These are phyloP conservation scores for Dicaeum eximium DNA, from an alignment of 2,113 vertebrate species.

Conservation along the genomic window DNA sequence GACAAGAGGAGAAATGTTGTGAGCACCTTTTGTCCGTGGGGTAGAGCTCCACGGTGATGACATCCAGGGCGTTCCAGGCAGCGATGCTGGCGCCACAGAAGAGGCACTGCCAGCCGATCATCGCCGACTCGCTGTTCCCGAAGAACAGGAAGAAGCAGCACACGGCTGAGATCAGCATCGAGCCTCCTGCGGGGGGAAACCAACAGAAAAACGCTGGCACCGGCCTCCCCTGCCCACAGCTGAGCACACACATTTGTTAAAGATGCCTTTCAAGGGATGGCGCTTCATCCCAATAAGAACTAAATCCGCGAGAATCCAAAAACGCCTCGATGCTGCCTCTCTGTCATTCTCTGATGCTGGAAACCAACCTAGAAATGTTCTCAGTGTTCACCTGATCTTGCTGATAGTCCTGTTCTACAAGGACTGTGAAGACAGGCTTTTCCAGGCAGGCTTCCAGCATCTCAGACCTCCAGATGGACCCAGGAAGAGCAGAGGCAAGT, in stretches of 20 bases:
- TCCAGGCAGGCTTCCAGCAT: slow-evolving; percentile 13
- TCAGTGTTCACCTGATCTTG: neutral
- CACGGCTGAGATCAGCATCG: slow-evolving; percentile 89
- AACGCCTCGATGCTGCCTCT: neutral
- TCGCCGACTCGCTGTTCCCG: slow-evolving; percentile 89
- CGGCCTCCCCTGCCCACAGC: neutral
- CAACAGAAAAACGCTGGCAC: neutral
- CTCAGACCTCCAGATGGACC: slow-evolving; percentile 7
- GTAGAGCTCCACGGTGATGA: slow-evolving; percentile 94
- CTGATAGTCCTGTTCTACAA: neutral
- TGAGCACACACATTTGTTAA: neutral
- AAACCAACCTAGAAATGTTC: slow-evolving; percentile 6
- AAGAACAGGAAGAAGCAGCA: slow-evolving; percentile 95
- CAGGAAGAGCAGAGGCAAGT: neutral
- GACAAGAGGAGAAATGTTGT: neutral
- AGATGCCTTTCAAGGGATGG: neutral
- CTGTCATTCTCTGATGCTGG: neutral
- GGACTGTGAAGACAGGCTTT: neutral
- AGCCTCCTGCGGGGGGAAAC: slow-evolving; percentile 74
- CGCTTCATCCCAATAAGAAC: neutral
- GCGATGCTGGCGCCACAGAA: slow-evolving; percentile 91
- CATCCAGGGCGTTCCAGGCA: slow-evolving; percentile 93
- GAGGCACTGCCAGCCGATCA: slow-evolving; percentile 95
- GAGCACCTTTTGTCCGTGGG: slow-evolving; percentile 89
- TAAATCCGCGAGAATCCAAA: neutral